Evolutionary conservation across 2,113 vertebrate genomes (phyloP), one percentile per base, ranked within the genome.

Genomic region (Pogona vitticeps): DNA sequence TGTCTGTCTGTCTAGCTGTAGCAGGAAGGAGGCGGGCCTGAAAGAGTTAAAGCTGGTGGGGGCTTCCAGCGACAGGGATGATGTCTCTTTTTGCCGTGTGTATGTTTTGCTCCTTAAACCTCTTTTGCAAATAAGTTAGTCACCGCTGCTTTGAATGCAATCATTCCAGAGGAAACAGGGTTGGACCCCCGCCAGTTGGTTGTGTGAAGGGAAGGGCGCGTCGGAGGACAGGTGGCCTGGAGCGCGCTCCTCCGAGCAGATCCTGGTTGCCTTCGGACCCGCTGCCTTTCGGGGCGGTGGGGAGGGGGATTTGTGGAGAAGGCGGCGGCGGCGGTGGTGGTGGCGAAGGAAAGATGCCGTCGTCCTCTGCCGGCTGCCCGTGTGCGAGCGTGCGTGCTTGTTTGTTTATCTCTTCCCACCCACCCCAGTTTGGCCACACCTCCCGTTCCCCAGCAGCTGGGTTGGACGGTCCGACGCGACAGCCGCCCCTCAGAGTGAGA

Each of bases 401-500:
- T 40, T 63, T 36, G 38, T 63, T n/a, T n/a, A n/a, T n/a, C n/a
- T 31, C 56, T 38, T 96, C 46, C 46, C 46, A 6, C 46, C 46
- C 46, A 5, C 88, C 91, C 88, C 94, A 91, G 93, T 96, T 96
- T 97, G 95, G 97, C 98, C 98, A 98, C 98, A 96, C 98, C 98
- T 91, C 97, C 97, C n/a, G n/a, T n/a, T n/a, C n/a, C n/a, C n/a
- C n/a, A n/a, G n/a, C n/a, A n/a, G n/a, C n/a, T n/a, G n/a, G n/a
- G n/a, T n/a, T n/a, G n/a, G n/a, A n/a, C n/a, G n/a, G n/a, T n/a
- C n/a, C n/a, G n/a, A n/a, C n/a, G n/a, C n/a, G n/a, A n/a, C n/a
- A n/a, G n/a, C n/a, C n/a, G n/a, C n/a, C n/a, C n/a, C n/a, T n/a
- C n/a, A n/a, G n/a, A n/a, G n/a, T n/a, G n/a, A n/a, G n/a, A n/a